Evolutionary conservation across 1,140 invertebrate species (phyloP).

Genomic region (Sinonovacula constricta): DNA sequence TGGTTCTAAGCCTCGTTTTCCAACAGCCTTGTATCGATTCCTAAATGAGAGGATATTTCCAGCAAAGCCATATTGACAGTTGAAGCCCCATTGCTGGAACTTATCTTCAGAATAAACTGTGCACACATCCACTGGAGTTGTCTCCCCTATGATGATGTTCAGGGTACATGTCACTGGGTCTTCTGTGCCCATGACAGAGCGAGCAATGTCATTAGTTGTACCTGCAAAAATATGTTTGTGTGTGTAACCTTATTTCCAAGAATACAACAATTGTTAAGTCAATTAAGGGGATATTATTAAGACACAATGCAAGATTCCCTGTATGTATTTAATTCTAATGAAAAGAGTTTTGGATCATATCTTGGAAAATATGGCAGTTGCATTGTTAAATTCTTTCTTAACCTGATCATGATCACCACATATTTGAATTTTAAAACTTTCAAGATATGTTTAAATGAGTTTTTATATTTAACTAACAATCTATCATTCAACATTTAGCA

Average conservation of each 20-base stretch:
- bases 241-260: not conserved
- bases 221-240: conserved; percentile 67
- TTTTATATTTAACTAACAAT: too few species aligned
- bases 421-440: too few species aligned
- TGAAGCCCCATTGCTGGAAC: conserved; percentile 71
- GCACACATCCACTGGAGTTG: conserved; percentile 67
- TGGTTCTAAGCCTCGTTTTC: conserved; percentile 69
- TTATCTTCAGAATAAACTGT: conserved; percentile 69
- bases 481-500: too few species aligned
- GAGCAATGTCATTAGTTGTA: conserved; percentile 71
- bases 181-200: conserved; percentile 69
- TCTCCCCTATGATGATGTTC: conserved; percentile 72
- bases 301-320: not conserved
- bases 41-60: conserved; percentile 70
- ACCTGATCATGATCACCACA: too few species aligned
- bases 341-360: too few species aligned
- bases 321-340: too few species aligned
- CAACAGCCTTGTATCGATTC: conserved; percentile 64
- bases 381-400: too few species aligned
- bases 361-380: too few species aligned
- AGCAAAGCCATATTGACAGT: conserved; percentile 75
- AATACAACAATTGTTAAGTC: not conserved
- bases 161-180: conserved; percentile 67
- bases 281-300: not conserved
- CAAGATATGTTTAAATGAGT: too few species aligned